phyloP scores from a whole-genome alignment of 2,888 invertebrate species.

The Habrosyne pyritoides region DNA sequence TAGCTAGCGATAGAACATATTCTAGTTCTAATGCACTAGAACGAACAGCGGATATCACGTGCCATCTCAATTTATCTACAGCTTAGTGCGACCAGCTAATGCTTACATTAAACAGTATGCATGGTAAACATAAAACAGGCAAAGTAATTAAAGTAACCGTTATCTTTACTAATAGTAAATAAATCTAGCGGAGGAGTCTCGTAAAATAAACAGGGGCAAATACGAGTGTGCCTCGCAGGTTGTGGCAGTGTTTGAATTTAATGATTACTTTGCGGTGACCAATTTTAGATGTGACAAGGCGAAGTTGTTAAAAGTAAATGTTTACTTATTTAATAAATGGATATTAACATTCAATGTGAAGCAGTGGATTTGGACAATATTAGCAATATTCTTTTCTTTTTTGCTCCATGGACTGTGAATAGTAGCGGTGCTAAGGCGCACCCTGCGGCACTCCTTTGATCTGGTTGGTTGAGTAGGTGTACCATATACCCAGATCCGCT shows the following conservation, averaged over 20 bases:
- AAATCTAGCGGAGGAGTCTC: conserved; percentile 54
- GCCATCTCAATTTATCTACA: conserved; percentile 24
- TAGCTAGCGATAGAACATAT: conserved; percentile 13
- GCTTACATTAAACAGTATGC: conserved; percentile 43
- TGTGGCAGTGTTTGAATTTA: conserved; percentile 42
- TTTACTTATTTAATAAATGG: conserved; percentile 20
- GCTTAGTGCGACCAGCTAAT: conserved; percentile 34
- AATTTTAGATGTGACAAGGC: conserved; percentile 35
- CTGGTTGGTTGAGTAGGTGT: conserved; percentile 26
- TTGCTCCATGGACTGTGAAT: conserved; percentile 16
- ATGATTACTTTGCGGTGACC: conserved; percentile 44
- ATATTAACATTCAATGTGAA: conserved; percentile 3
- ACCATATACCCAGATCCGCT: conserved; percentile 51
- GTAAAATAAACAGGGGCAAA: conserved; percentile 61
- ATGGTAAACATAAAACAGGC: conserved; percentile 57
- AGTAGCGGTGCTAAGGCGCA: conserved; percentile 42
- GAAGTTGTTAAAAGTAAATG: conserved; percentile 31
- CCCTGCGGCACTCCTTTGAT: conserved; percentile 60
- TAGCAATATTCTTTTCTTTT: not conserved
- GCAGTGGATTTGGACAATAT: not conserved
- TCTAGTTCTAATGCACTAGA: conserved; percentile 8
- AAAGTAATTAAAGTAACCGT: conserved; percentile 70
- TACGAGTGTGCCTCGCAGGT: conserved; percentile 33
- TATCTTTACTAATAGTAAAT: conserved; percentile 65
- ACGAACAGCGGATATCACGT: conserved; percentile 22